Evolutionary conservation across 2,797 vertebrate genomes (phyloP).

Genomic region (Crocodylus rhombifer): DNA sequence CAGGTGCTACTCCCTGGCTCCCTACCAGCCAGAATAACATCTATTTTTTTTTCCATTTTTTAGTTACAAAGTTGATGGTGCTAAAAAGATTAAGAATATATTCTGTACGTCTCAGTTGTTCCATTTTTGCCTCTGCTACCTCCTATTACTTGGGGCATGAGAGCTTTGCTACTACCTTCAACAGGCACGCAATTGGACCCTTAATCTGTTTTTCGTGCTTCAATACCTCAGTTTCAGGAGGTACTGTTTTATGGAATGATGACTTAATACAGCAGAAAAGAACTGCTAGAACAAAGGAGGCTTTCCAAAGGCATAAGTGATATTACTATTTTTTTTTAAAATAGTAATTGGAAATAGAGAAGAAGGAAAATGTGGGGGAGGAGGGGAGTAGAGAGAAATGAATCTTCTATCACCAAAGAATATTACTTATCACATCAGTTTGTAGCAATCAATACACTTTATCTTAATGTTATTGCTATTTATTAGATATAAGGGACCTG

Average conservation of each 20-base stretch:
- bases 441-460: neutral
- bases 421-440: neutral
- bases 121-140: neutral
- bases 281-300: neutral
- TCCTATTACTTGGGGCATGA: neutral
- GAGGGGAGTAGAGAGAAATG: neutral
- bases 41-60: neutral
- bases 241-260: neutral
- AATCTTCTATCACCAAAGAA: neutral
- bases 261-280: neutral
- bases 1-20: neutral
- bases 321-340: neutral
- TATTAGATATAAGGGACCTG: neutral
- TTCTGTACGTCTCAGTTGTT: neutral
- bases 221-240: neutral
- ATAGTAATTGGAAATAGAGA: neutral
- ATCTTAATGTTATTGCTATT: neutral
- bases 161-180: neutral
- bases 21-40: neutral
- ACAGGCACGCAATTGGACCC: neutral
- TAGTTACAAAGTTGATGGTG: neutral
- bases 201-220: neutral
- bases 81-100: fast-evolving
- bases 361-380: neutral
- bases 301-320: neutral